Base-by-base conservation (phyloP, 2,888 invertebrate species). In the Rhopalosiphum nymphaeae region DNA sequence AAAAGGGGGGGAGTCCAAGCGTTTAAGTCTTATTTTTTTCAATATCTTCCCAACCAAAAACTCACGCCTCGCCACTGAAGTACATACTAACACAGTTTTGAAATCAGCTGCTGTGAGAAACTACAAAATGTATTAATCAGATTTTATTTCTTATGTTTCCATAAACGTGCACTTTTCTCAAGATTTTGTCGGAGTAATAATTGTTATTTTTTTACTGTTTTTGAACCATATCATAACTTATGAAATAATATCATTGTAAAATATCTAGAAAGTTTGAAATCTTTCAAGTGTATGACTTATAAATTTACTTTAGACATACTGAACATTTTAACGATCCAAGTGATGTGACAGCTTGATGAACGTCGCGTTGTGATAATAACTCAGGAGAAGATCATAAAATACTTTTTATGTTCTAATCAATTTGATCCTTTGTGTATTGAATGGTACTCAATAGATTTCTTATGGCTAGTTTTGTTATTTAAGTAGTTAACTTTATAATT, bases 291-390 rank as follows among this genome's bases (percentile, higher is more conserved):
- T n/a, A 78, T 2, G 36, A 21, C 78, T 36, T 36, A 7, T 78
- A 21, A 78, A 78, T 36, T 78, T 36, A 78, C 7, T 78, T 21
- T 36, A 78, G 78, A 36, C 21, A 78, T 36, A 78, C 36, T 78
- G 36, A 78, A 78, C 78, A 78, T 78, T 78, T 78, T 78, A 78
- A 78, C 78, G 78, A 78, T 36, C 36, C 78, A 36, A 78, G 78
- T 78, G 21, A 78, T 78, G 3, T 36, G 78, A 78, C 78, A 78
- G 36, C 9, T 78, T 9, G 36, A 78, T 78, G 21, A 78, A 78
- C 78, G 36, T 78, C 21, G 9, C 21, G 36, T 9, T 36, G 78
- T 78, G 78, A 78, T 36, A 78, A 78, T 9, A 78, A 78, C 21
- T 78, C 36, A 36, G 21, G 78, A 36, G 21, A 36, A 36, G 78